Evolutionary conservation across 2,113 vertebrate species (phyloP), one percentile per base, ranked within the genome.

Genomic region (Rhinichthys klamathensis): DNA sequence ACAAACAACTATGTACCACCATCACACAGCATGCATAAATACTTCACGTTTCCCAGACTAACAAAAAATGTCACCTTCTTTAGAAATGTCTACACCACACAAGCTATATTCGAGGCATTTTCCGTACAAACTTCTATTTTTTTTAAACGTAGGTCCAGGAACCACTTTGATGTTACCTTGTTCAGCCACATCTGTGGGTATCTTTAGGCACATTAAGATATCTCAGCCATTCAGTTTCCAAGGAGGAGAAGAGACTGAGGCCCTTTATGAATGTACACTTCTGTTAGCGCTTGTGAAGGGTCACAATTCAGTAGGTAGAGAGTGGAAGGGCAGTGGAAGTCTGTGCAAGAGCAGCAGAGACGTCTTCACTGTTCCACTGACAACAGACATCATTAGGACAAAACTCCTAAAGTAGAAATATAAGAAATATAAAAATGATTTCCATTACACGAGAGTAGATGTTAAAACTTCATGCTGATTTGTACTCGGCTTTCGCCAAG

Each of bases 11-110:
- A 76, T 5, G 16, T 79, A 74, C 76, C 46, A 80, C 60, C 35
- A 80, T 61, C 58, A 83, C 58, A 80, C n/a, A n/a, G 84, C 84
- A 88, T 88, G 87, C 84, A 88, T 78, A 80, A 86, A 76, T 83
- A 35, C 70, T 86, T 61, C 18, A 84, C 8, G 27, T 80, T 44
- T 73, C 74, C 56, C 61, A 85, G 77, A 74, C 18, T 76, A 21
- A 87, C 49, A 67, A 75, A 67, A 25, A 72, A 54, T 16, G 18
- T 25, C 10, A 60, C 80, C 41, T 80, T 32, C 61, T 69, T 82
- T 23, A 83, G 77, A 58, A 74, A 44, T 18, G 51, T 41, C 21
- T 46, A 82, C 84, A 73, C 54, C 51, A 74, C 51, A 15, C 49
- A 85, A 49, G 35, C 32, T 81, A 84, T 76, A 58, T 81, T 69